Evolutionary conservation across 2,888 invertebrate genomes (phyloP), one percentile per base, ranked within the genome.

Genomic region (Cataglyphis cursor): DNA sequence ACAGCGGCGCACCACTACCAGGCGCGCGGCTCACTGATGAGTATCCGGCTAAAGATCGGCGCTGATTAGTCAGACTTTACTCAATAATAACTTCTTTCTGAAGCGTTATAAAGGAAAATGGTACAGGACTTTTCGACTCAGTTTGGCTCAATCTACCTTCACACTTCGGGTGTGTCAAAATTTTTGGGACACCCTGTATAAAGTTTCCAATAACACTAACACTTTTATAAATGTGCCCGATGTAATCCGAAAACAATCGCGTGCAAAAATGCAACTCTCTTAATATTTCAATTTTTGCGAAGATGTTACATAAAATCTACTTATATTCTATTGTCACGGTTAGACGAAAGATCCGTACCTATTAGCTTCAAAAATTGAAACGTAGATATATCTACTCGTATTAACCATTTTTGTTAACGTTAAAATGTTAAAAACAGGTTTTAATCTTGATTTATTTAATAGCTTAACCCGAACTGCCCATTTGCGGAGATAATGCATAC

Each of bases 381-480:
- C 8, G n/a, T n/a, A 51, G 8, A n/a, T 51, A n/a, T 18, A 51
- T 8, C 8, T 51, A 51, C 2, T n/a, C n/a, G 48, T 51, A 51
- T n/a, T 51, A 51, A 51, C 8, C 8, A 51, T n/a, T 51, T 51
- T 51, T 51, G n/a, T n/a, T 51, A 51, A 51, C 1, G n/a, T 51
- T 48, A 44, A 44, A 44, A 18, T 44, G 1, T 44, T 44, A 48
- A 15, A 48, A 15, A 1, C 1, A 48, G 15, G 8, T 41, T 12
- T 59, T 59, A 59, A 44, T 28, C 15, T 28, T 44, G 44, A 62
- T 44, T 62, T 62, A 44, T 57, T 76, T 66, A 66, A 76, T 76
- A 76, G 41, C 57, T 76, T 24, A 10, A 54, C 24, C 21, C 21
- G 6, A 74, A 74, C 64, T 51, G 31, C 35, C 75, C 15, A 66